phyloP scores from a whole-genome alignment of 2,888 invertebrate genomes.

The Cheilosia vernalis region DNA sequence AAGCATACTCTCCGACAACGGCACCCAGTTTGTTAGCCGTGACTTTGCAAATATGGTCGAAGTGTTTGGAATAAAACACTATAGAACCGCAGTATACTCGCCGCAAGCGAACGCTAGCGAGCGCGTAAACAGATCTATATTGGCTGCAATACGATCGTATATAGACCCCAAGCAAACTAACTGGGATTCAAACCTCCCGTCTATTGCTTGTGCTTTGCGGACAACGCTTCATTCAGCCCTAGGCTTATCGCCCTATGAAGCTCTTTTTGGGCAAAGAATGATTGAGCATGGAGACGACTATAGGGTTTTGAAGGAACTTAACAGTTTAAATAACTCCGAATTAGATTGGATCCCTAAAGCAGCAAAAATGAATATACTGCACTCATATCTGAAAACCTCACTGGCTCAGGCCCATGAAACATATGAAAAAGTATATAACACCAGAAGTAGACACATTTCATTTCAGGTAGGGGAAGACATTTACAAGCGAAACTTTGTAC shows the following conservation, averaged over 20 bases:
- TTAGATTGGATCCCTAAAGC: no score
- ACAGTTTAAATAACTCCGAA: no score
- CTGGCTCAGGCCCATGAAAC: background rate
- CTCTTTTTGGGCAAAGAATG: no score
- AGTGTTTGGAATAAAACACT: background rate
- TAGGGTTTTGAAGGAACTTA: no score
- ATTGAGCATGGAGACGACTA: no score
- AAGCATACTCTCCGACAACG: conserved; percentile 29
- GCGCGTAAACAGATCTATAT: background rate
- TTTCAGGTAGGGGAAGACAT: background rate
- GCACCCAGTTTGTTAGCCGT: conserved; percentile 17
- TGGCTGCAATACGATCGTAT: no score
- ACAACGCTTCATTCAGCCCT: no score
- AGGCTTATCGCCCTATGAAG: no score
- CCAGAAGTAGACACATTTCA: no score
- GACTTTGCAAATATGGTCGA: background rate
- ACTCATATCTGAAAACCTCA: background rate
- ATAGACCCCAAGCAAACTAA: background rate
- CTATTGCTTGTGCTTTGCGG: no score
- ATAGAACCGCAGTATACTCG: background rate
- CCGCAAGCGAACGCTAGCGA: conserved; percentile 19
- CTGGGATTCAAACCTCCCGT: background rate
- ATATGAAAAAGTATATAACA: background rate
- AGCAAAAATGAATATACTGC: background rate
- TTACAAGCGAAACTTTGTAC: background rate